Evolutionary conservation across 2,888 invertebrate genomes (phyloP), one percentile per base, ranked within the genome.

Genomic region (Stenotaenia linearis): DNA sequence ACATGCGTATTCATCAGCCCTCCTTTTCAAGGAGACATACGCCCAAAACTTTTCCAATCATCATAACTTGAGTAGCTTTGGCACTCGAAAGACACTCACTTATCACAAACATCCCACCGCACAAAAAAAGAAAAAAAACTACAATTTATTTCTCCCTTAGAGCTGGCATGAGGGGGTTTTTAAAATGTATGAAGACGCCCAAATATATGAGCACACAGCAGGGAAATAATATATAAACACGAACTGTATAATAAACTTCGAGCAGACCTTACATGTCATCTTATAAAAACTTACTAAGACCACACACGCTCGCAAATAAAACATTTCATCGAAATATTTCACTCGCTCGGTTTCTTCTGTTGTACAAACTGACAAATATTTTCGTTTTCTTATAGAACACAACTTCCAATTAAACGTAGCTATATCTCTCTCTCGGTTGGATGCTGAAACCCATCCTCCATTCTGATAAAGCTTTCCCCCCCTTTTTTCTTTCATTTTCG

Each of bases 11-110:
- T 69, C 69, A 69, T 69, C 69, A 69, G 69, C 9, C 18, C 18
- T 10, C 4, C 5, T 7, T 40, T 21, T 69, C 69, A 69, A 69
- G 69, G 69, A 69, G 69, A 69, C 69, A 69, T n/a, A 69, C 69
- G 69, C 69, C 69, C 69, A 69, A 69, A 69, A 69, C 69, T 69
- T 69, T 69, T 69, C 69, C 69, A 69, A 69, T 69, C 69, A 69
- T 69, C 69, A 69, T 69, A 69, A 69, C 69, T 69, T 69, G 69
- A 25, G 28, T 28, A 69, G 69, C 25, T 69, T 69, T 69, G 69
- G 69, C 69, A 69, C 69, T 69, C 69, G 69, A 69, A 50, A 69
- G 69, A 69, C 69, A 69, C 69, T 69, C 69, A 69, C 69, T 69
- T 69, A 69, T 69, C 69, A 69, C 69, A 28, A 69, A 69, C 69